Evolutionary conservation across 2,888 invertebrate genomes (phyloP).

Genomic region (Pemphredon lugubris): DNA sequence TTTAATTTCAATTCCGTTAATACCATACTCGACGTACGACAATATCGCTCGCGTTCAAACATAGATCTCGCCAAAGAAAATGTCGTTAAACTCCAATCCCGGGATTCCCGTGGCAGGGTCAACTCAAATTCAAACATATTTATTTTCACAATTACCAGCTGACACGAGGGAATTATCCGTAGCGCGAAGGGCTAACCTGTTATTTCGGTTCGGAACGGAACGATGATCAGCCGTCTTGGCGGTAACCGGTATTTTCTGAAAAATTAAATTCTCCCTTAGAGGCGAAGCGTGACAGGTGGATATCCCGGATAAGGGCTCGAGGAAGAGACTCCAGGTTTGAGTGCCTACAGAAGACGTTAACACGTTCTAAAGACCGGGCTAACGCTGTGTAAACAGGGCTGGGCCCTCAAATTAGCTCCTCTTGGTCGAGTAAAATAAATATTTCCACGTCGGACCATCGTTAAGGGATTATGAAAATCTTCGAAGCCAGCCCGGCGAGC

Average conservation of each 20-base stretch:
- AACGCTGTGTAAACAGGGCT: conserved; percentile 67
- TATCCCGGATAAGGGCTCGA: conserved; percentile 45
- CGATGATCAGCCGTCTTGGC: conserved; percentile 21
- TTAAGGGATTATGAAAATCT: conserved; percentile 69
- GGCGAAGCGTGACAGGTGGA: conserved; percentile 56
- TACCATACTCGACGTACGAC: too few relatives aligned
- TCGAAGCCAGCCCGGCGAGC: background rate
- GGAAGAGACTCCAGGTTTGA: conserved; percentile 35
- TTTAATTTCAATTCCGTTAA: too few relatives aligned
- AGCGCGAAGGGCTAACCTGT: conserved; percentile 20
- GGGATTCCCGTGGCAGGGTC: too few relatives aligned
- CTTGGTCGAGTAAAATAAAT: conserved; percentile 72
- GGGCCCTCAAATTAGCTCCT: conserved; percentile 71
- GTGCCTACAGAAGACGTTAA: conserved; percentile 59
- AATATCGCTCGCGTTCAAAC: too few relatives aligned
- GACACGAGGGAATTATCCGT: conserved; percentile 22
- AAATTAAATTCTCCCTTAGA: conserved; percentile 40
- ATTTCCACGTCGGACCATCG: conserved; percentile 70
- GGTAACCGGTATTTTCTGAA: conserved; percentile 35
- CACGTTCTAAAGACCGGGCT: conserved; percentile 56
- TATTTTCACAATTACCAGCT: conserved; percentile 24
- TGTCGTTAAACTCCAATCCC: too few relatives aligned
- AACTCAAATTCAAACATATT: too few relatives aligned
- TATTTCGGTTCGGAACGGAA: conserved; percentile 34
- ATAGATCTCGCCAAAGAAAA: too few relatives aligned